Percentiles rank a stretch among this genome's conserved stretches.
These are phyloP conservation scores for Matsumyia berberina DNA, from an alignment of 2,888 invertebrate species.

Conservation along the genomic window DNA sequence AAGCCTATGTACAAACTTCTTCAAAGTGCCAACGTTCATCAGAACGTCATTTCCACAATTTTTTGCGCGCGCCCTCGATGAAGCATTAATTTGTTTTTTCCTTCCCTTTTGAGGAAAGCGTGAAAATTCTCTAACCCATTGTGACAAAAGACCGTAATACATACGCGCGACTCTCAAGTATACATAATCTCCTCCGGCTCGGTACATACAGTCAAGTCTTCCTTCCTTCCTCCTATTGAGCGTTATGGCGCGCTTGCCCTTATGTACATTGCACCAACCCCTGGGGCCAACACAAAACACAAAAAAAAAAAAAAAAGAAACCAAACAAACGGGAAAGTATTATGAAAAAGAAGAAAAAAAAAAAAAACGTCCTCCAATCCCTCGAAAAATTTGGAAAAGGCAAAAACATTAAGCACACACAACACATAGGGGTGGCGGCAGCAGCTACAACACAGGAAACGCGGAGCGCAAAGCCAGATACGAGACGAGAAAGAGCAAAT, in stretches of 20 bases:
- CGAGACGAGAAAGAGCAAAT: slow-evolving; percentile 82
- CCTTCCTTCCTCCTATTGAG: slow-evolving; percentile 38
- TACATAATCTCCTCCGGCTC: slow-evolving; percentile 63
- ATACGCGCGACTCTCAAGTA: slow-evolving; percentile 70
- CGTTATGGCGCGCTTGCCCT: slow-evolving; percentile 53
- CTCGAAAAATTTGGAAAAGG: slow-evolving; percentile 68
- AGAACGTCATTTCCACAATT: slow-evolving; percentile 60
- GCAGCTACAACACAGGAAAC: slow-evolving; percentile 18
- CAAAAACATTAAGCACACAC: slow-evolving; percentile 74
- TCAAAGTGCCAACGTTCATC: slow-evolving; percentile 71
- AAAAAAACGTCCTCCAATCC: slow-evolving; percentile 56
- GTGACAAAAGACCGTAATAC: slow-evolving; percentile 74
- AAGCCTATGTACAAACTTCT: slow-evolving; percentile 33
- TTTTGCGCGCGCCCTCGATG: slow-evolving; percentile 40
- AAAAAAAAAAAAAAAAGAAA: slow-evolving; percentile 25
- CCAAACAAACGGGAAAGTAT: slow-evolving; percentile 57
- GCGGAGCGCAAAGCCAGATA: slow-evolving; percentile 53
- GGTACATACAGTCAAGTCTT: slow-evolving; percentile 52
- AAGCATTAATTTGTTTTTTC: slow-evolving; percentile 75
- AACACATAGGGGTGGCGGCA: slow-evolving; percentile 53
- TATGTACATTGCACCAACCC: slow-evolving; percentile 64
- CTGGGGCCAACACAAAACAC: slow-evolving; percentile 51
- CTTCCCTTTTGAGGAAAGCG: slow-evolving; percentile 72
- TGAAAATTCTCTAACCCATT: slow-evolving; percentile 76
- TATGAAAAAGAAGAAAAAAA: slow-evolving; percentile 17